phyloP scores from a whole-genome alignment of 1,140 invertebrate genomes.

The Spodoptera frugiperda region DNA sequence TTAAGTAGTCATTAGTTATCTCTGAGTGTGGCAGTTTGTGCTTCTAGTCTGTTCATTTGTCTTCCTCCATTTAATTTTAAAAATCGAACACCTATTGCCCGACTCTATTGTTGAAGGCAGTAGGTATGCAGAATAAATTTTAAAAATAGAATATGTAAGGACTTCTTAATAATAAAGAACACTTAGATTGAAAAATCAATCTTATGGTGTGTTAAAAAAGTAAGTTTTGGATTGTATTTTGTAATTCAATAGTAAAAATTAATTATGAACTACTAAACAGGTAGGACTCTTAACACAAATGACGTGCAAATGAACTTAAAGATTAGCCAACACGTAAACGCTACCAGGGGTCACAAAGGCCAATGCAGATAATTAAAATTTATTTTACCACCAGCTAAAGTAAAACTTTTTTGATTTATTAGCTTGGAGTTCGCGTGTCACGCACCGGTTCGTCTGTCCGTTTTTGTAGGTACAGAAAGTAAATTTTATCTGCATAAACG shows the following conservation, averaged over 20 bases:
- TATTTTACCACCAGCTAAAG: conserved; percentile 36
- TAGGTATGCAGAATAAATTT: too few species aligned
- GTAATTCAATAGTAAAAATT: not conserved
- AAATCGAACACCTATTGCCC: too few species aligned
- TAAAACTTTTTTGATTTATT: conserved; percentile 52
- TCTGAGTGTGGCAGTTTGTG: too few species aligned
- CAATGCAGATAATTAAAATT: conserved; percentile 37
- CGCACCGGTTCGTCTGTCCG: conserved; percentile 32
- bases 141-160: too few species aligned
- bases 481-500: conserved; percentile 33
- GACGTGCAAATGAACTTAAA: conserved; percentile 3
- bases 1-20: too few species aligned
- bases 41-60: too few species aligned
- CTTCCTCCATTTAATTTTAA: too few species aligned
- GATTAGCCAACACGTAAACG: conserved; percentile 11
- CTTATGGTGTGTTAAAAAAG: too few species aligned
- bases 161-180: too few species aligned
- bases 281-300: not conserved
- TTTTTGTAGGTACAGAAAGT: not conserved
- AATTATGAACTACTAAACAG: not conserved
- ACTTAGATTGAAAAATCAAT: too few species aligned
- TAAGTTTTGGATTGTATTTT: too few species aligned
- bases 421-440: conserved; percentile 42
- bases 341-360: not conserved
- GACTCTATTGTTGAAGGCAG: too few species aligned